Base-by-base conservation (phyloP, 2,797 vertebrate genomes). In the Alcedo atthis region DNA sequence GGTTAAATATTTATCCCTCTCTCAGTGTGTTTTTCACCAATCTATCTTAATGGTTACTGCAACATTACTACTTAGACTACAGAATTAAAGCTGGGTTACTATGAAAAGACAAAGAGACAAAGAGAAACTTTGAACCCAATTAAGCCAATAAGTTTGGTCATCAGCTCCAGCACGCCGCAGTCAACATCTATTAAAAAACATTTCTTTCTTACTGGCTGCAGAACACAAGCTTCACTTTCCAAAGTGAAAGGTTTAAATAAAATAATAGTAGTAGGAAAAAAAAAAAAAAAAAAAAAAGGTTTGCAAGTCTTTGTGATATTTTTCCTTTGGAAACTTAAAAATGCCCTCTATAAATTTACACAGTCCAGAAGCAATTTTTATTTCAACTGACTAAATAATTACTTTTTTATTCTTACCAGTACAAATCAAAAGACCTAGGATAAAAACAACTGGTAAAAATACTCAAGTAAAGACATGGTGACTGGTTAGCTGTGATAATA, bases 81-180 rank as follows among this genome's bases (percentile, higher is more conserved):
- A 87, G 85, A 94, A 92, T 78, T 89, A 81, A 90, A 90, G 40
- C 32, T 69, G 7, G 5, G 22, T 80, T 85, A 64, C 51, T 73
- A 25, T 53, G 61, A 76, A 85, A 93, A 81, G 40, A 76, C 28
- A 25, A 81, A 78, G 19, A 15, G 67, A 90, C 28, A 25, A 81
- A 78, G 19, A 15, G 67, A 90, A 90, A 68, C 64, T 76, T 55
- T 77, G 64, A 92, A 68, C n/a, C 22, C 33, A 53, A 30, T 63
- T 88, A 80, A 85, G 35, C 9, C 33, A 86, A 55, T 43, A 37
- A 51, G 17, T 74, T 85, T 71, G 64, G 30, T 37, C 30, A 93
- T 61, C 51, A 51, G 43, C 68, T 80, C 48, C 68, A 86, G 49
- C 25, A 33, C 45, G 62, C 12, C 32, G 30, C 35, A 67, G 35